Conservation (phyloP, 2,797 vertebrate species). For the Morelia viridis region DNA sequence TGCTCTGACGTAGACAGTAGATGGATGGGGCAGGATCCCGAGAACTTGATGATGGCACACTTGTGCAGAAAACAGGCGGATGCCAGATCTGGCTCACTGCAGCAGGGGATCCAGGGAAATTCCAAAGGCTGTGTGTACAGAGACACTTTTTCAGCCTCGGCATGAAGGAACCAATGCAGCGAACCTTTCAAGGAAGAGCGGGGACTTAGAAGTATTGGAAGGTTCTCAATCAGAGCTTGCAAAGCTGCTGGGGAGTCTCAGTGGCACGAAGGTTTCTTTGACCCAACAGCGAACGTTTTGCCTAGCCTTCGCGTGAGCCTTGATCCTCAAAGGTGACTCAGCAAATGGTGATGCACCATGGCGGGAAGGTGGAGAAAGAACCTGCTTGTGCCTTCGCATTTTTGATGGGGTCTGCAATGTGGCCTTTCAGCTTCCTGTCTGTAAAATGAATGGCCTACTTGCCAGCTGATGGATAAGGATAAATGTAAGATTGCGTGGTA, state of each 20-base stretch:
- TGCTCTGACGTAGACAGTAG: not conserved
- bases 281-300: too few species aligned
- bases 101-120: too few species aligned
- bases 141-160: not conserved
- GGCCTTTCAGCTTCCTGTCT: not conserved
- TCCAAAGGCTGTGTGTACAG: too few species aligned
- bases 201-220: not conserved
- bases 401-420: not conserved
- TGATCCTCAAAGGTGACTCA: too few species aligned
- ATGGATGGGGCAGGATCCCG: too few species aligned
- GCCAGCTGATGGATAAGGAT: not conserved
- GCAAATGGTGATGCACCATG: not conserved
- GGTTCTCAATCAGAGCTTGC: too few species aligned
- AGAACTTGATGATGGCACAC: too few species aligned
- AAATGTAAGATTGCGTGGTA: not conserved
- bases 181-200: not conserved
- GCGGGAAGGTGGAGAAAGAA: not conserved
- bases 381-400: not conserved
- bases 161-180: too few species aligned
- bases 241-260: not conserved
- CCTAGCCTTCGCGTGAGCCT: too few species aligned
- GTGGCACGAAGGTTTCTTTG: not conserved
- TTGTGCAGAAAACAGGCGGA: too few species aligned
- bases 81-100: too few species aligned
- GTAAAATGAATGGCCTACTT: not conserved